Evolutionary conservation across 2,797 vertebrate species (phyloP), one percentile per base, ranked within the genome.

Genomic region (Eulemur albifrons): DNA sequence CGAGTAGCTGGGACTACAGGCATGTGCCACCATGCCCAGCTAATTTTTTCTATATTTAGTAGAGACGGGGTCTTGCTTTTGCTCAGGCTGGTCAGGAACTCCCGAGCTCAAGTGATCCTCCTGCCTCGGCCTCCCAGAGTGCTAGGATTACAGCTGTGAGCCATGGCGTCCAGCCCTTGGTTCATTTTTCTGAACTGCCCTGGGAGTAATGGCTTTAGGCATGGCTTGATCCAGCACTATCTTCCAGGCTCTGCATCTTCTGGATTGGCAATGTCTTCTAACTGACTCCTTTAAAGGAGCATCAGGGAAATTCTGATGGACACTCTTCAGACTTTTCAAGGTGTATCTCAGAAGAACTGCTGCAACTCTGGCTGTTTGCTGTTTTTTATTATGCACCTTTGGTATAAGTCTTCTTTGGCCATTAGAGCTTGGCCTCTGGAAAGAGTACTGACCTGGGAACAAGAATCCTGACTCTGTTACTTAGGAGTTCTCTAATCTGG

Each of bases 1-100:
- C 8, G 8, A 23, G 8, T 54, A 54, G 7, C 20, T 54, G 54
- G 20, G 8, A 54, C 54, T 54, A 54, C 8, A 54, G 54, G 8
- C 7, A 8, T 23, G 20, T 0, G 0, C 54, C 20, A 23, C 54
- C 54, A 54, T 0, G 20, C 54, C 21, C 0, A 3, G 54, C 21
- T 8, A 54, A 54, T 54, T 54, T 54, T 54, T 54, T 54, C 54
- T 54, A 9, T 23, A 54, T 54, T 54, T 54, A 23, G 21, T 54
- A 3, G 0, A 54, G 54, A 23, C 2, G 20, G 7, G 52, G 54
- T 54, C 20, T 54, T 1, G 52, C 52, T 54, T 7, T 54, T 54
- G 52, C 52, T 54, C 20, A 63, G 61, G 30, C 30, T 63, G 27
- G 30, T 63, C 61, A 15, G 0, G 27, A 30, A 30, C 59, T 5